Conservation (phyloP, 2,113 vertebrate species). For the Periophthalmodon schlosseri region DNA sequence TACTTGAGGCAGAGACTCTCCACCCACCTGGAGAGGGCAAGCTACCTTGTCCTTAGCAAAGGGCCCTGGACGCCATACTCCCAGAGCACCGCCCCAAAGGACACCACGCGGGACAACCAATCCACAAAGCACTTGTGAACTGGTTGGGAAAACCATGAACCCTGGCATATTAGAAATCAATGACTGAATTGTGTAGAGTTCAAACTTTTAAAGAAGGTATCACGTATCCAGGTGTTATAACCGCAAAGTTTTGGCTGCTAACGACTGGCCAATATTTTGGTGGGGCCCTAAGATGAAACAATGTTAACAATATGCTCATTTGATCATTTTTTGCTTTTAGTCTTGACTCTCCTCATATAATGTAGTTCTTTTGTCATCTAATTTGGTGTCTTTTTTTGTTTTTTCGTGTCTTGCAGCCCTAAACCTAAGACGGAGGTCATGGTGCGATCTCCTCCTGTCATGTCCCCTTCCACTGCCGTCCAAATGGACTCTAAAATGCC, state of each 20-base stretch:
- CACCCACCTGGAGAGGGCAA: too few relatives aligned
- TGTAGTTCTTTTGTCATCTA: not conserved
- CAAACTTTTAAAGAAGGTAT: too few relatives aligned
- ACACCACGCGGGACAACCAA: too few relatives aligned
- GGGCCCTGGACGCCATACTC: too few relatives aligned
- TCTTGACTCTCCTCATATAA: not conserved
- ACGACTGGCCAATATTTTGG: too few relatives aligned
- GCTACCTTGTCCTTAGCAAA: too few relatives aligned
- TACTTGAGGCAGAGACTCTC: too few relatives aligned
- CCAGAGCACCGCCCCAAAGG: too few relatives aligned
- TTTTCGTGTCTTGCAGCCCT: slow-evolving; percentile 80
- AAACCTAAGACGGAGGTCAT: slow-evolving; percentile 99
- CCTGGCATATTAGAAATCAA: not conserved
- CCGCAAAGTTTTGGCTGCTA: too few relatives aligned
- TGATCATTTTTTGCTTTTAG: not conserved
- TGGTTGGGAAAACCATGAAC: too few relatives aligned
- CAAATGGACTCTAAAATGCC: slow-evolving; percentile 99
- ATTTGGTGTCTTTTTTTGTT: not conserved
- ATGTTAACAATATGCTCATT: not conserved
- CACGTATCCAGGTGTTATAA: too few relatives aligned
- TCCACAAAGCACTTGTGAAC: too few relatives aligned
- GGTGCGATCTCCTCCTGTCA: slow-evolving; percentile 98
- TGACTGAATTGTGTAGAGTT: not conserved
- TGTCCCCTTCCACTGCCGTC: slow-evolving; percentile 97
- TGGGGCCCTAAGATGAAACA: not conserved